Evolutionary conservation across 2,113 vertebrate species (phyloP), one percentile per base, ranked within the genome.

Genomic region (Salvator merianae): DNA sequence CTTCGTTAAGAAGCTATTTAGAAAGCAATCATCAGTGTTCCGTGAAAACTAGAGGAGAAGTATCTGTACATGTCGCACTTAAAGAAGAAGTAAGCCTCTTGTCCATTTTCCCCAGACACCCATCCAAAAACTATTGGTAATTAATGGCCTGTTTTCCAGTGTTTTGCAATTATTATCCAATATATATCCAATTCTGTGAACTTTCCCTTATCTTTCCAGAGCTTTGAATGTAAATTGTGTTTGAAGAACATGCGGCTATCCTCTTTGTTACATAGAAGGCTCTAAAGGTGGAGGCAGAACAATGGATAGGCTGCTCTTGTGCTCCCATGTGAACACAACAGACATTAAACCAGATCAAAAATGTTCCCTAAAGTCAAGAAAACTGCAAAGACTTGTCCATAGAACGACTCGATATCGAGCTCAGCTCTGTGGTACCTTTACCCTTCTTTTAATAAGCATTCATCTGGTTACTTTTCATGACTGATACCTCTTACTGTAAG

Each of bases 151-250:
- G 10, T 16, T 70, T 75, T 77, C 43, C 71, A 38, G 30, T 34
- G 24, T 7, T 16, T 22, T 84, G 36, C 20, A 69, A 62, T 72
- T 78, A 40, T 47, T 62, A 50, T 36, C 36, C 22, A 53, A 40
- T 79, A 38, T 7, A 84, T 69, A 63, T 30, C 28, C 14, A 72
- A 71, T 79, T 78, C 76, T 84, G 75, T 77, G 28, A 63, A 47
- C 47, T 62, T 65, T 34, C 20, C 26, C 10, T 53, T 77, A 40
- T 22, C n/a, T 30, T 65, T 26, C 18, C 36, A 62, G 20, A 38
- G 18, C 47, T 71, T 63, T 26, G 53, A 26, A 30, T 72, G 38
- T 18, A 78, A 79, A 71, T 62, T 62, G 9, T 32, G 55, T 70
- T 84, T 3, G 47, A 10, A 55, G 77, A 83, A 66, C 28, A 26